These are phyloP conservation scores for Centropus bengalensis DNA, from an alignment of 2,113 vertebrate species.

Conservation along the genomic window DNA sequence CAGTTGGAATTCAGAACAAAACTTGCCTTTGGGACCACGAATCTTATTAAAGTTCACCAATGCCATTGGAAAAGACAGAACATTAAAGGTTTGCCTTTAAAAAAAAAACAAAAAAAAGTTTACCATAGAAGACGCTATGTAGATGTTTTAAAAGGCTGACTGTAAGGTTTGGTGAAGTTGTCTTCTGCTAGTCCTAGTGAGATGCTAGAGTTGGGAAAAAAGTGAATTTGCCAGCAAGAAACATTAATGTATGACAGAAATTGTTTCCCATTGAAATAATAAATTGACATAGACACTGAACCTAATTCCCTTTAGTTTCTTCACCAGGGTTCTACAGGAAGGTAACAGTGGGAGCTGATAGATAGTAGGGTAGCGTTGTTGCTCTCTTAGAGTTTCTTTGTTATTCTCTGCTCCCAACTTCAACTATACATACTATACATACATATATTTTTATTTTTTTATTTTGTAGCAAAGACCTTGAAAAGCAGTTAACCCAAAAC, in stretches of 20 bases:
- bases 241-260: constrained; percentile 18
- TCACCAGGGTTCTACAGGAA: neutral
- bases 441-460: constrained; percentile 50
- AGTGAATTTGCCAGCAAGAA: constrained; percentile 29
- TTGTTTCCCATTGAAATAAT: constrained; percentile 24
- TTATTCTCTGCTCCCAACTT: neutral
- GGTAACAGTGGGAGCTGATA: neutral
- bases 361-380: neutral
- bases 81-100: neutral
- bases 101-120: neutral
- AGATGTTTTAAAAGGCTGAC: neutral
- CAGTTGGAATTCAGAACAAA: constrained; percentile 13
- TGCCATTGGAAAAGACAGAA: neutral
- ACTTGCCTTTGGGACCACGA: neutral
- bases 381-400: neutral
- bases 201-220: neutral
- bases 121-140: neutral
- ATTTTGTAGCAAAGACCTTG: constrained; percentile 40
- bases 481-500: constrained; percentile 38
- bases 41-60: constrained; percentile 15
- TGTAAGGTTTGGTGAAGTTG: neutral
- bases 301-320: neutral
- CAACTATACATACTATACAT: constrained; percentile 14
- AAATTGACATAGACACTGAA: neutral
- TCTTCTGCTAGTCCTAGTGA: constrained; percentile 1